Base-by-base conservation (phyloP, 2,888 invertebrate species). In the Molorchus minor region DNA sequence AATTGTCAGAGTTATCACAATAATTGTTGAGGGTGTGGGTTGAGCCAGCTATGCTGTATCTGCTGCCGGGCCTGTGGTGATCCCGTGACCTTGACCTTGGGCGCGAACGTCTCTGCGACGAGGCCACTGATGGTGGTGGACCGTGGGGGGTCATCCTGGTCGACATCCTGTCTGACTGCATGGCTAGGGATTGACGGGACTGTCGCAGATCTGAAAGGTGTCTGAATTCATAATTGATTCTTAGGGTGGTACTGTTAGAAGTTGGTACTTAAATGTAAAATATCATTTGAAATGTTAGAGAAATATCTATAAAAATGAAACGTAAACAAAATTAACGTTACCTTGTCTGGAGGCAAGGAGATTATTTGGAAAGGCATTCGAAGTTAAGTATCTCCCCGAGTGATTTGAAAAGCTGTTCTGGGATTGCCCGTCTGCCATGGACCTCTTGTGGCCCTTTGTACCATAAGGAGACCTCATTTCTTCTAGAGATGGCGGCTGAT, bases 1-100 rank as follows among this genome's bases (percentile, higher is more conserved):
- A 96, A 79, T 93, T 93, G 80, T 93, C 92, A 47, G 92, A 91
- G 78, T 93, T 94, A 78, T 94, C 94, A 79, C 93, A 92, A 80
- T 93, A 93, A 79, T 92, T 88, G 76, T 89, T 93, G 74, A 93
- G 84, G 41, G 92, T 93, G 71, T 93, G 88, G 43, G 88, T 89
- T 20, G 93, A 93, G 67, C 93, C 93, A 61, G 91, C 90, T 63
- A 90, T 84, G 72, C 89, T 89, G 77, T 86, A 87, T 72, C 93
- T 86, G 82, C 93, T 92, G 77, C 91, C 88, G 55, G 92, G 91
- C 74, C 88, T 82, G 69, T 86, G 84, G 72, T 88, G 83, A 66
- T 87, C 87, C 54, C 93, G 87, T 65, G 91, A 91, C 71, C 93
- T 86, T 55, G 93, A 93, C 65, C 93, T 85, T 17, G 92, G 91